Conservation (phyloP, 2,113 vertebrate genomes). For the Mirounga angustirostris region DNA sequence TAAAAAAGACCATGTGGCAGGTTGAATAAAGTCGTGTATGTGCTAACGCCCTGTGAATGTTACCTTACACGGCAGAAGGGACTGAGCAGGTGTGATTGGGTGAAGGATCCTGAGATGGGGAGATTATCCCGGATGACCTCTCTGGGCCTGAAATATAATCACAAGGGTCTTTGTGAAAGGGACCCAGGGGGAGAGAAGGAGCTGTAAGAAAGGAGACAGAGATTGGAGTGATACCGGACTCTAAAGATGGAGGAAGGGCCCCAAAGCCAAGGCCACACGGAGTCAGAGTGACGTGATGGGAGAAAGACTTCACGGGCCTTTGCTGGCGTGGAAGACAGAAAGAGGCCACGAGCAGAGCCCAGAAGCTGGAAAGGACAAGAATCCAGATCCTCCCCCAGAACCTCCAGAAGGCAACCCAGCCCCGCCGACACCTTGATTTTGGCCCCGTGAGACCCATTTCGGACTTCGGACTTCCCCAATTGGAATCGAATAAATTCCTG, state of each 20-base stretch:
- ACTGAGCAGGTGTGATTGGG: not conserved
- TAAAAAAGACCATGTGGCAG: not conserved
- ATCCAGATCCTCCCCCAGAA: not conserved
- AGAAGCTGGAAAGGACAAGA: not conserved
- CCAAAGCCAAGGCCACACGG: not conserved
- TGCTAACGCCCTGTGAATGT: not conserved
- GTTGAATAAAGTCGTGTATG: not conserved
- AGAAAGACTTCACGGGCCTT: not conserved
- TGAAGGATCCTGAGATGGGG: not conserved
- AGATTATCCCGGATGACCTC: not conserved
- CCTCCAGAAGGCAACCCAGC: not conserved
- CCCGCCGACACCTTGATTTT: too few species aligned
- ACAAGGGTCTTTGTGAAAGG: not conserved
- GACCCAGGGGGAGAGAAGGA: not conserved
- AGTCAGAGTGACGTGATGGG: not conserved
- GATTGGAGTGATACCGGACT: rapidly evolving
- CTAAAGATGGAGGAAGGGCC: not conserved
- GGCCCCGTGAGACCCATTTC: not conserved
- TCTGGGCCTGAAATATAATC: too few species aligned
- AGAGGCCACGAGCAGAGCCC: not conserved
- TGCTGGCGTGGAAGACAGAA: not conserved
- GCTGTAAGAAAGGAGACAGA: not conserved
- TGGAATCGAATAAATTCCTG: not conserved
- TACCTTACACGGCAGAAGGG: not conserved
- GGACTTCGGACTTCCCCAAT: not conserved